Evolutionary conservation across 2,888 invertebrate species (phyloP), one percentile per base, ranked within the genome.

Genomic region (Rotaria sp.): DNA sequence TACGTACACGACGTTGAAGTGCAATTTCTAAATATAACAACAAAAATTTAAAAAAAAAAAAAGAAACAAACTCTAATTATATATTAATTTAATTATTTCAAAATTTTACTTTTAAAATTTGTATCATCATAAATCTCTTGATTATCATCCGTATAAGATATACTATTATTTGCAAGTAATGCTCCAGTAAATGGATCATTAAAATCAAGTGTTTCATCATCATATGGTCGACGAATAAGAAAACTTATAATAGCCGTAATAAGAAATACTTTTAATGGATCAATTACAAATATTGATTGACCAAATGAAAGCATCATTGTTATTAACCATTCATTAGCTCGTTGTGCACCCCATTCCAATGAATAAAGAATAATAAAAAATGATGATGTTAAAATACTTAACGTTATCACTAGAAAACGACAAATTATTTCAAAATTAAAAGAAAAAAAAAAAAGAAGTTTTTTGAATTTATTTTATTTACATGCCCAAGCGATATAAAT

Each of bases 271-370:
- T 91, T 91, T 41, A 91, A 88, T 10, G 91, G 91, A 87, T 91
- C 91, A 1, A 91, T 89, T 41, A 91, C 89, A 18, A 91, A 89
- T 45, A 91, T 90, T 0, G 90, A 90, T 87, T 91, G 90, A 89
- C 91, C 90, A 88, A 91, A 91, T 30, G 91, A 91, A 85, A 91
- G 88, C 24, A 91, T 86, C 88, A 91, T 90, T 11, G 91, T 90
- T 7, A 88, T 88, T 38, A 91, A 89, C 91, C 91, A 91, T 74
- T 91, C 90, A 84, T 90, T 89, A 4, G 91, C 89, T 87, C 91
- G 91, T 85, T 90, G 89, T 75, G 88, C 88, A 18, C 91, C 91
- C 91, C 91, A 91, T 87, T 91, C 89, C 90, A 91, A 90, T 87
- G 90, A 90, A 89, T 91, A 91, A 3, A 86, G 55, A 55, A 87